Base-by-base conservation (phyloP, 2,888 invertebrate genomes). In the Aleiodes alternator region DNA sequence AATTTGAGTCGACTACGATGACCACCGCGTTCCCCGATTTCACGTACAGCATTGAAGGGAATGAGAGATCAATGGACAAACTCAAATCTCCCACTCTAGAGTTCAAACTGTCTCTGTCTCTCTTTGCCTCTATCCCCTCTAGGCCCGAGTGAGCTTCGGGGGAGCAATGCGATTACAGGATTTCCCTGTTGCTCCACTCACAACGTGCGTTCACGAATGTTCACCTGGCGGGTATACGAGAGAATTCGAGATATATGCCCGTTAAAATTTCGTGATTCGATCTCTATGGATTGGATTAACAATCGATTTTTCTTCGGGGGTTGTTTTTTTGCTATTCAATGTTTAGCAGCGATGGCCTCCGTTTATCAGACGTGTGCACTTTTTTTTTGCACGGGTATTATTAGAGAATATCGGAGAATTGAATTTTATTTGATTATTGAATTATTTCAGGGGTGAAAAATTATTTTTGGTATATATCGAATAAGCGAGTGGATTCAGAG, bases 151-250 rank as follows among this genome's bases (percentile, higher is more conserved):
- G 69, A 74, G 73, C 77, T 76, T 77, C 69, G 75, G 77, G 59
- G 79, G 80, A 78, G 23, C 23, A 23, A 78, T 82, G 82, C 82
- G 86, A 85, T 87, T 88, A 88, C 88, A 87, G 87, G 87, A 88
- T 86, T 85, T 84, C 84, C 81, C 83, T 84, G 80, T 81, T 81
- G 78, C 80, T 75, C 75, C 68, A 2, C 76, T 75, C 31, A 12
- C 57, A 31, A 75, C 61, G 72, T 70, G 61, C 71, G 82, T 84
- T 84, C 82, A 31, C 23, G 9, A 34, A 59, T 59, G 29, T 59
- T 59, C 59, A 59, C 59, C 59, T 59, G 59, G 12, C 59, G 59
- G 59, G 34, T n/a, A 14, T 59, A 7, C 51, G 34, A 69, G 61
- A 56, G 75, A 73, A 78, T 85, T 85, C 86, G 77, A 80, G 14